These are phyloP conservation scores for Diplosoma virens DNA, from an alignment of 23 tunicate species.

Conservation along the genomic window DNA sequence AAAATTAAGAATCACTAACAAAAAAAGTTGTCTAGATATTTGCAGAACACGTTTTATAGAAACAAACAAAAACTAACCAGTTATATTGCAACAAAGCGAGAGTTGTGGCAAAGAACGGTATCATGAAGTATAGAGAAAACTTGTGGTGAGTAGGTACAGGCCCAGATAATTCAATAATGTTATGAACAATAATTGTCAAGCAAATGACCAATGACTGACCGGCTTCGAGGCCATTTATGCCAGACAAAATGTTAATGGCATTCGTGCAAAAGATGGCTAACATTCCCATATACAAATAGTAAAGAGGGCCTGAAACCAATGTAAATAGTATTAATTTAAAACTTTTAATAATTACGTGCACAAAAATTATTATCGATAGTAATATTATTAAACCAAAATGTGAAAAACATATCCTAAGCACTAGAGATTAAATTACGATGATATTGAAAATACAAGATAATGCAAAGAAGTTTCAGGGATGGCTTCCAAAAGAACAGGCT, in stretches of 20 bases:
- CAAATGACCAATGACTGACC: constrained; percentile 96
- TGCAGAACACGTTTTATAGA: no score
- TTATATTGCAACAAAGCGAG: constrained; percentile 62
- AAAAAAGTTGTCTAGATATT: no score
- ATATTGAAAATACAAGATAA: no score
- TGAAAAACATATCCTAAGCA: no score
- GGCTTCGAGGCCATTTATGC: constrained; percentile 87
- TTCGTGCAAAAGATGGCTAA: constrained; percentile 97
- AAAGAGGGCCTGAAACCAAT: constrained; percentile 74
- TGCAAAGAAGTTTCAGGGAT: no score
- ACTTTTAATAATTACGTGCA: no score
- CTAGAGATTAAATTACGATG: no score
- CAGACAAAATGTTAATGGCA: constrained; percentile 96
- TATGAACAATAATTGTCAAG: constrained; percentile 74
- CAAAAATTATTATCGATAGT: no score
- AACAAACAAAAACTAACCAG: constrained; percentile 53
- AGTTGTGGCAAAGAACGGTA: constrained; percentile 81
- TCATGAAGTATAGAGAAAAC: constrained; percentile 87
- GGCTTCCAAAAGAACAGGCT: no score
- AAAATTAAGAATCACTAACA: no score
- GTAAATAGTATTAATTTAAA: no score
- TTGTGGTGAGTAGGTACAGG: constrained; percentile 64
- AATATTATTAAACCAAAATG: no score
- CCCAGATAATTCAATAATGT: constrained; percentile 74
- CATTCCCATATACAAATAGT: constrained; percentile 94